Evolutionary conservation across 2,797 vertebrate species (phyloP).

Genomic region (Poecilia velifera): DNA sequence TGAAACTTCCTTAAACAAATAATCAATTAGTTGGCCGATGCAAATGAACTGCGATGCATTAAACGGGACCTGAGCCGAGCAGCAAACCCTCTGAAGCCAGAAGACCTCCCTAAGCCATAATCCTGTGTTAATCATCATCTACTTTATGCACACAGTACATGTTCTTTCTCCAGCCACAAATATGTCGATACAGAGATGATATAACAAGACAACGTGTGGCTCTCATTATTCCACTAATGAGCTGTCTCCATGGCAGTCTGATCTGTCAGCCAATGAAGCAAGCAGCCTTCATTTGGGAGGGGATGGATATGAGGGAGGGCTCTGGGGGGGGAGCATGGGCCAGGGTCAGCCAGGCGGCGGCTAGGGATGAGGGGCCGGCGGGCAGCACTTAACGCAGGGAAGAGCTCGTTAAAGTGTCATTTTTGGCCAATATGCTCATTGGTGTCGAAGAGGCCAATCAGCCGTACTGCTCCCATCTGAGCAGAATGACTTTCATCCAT

Average conservation of each 20-base stretch:
- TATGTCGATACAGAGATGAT: slow-evolving; percentile 68
- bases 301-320: slow-evolving; percentile 41
- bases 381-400: slow-evolving; percentile 66
- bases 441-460: slow-evolving; percentile 68
- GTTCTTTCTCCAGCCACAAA: slow-evolving; percentile 72
- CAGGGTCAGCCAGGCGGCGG: slow-evolving; percentile 70
- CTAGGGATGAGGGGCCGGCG: slow-evolving; percentile 58
- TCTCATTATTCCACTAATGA: slow-evolving; percentile 84
- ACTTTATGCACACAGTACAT: slow-evolving; percentile 61
- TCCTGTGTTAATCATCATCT: slow-evolving; percentile 54
- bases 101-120: slow-evolving; percentile 33
- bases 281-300: slow-evolving; percentile 53
- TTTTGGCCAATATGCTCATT: slow-evolving; percentile 78
- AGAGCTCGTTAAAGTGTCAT: slow-evolving; percentile 83
- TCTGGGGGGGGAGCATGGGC: slow-evolving; percentile 30
- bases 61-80: slow-evolving; percentile 22
- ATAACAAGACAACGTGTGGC: slow-evolving; percentile 71
- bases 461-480: slow-evolving; percentile 68
- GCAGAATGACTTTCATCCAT: slow-evolving; percentile 73
- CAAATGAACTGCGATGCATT: neutral
- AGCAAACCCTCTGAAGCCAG: slow-evolving; percentile 31
- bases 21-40: slow-evolving; percentile 10
- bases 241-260: slow-evolving; percentile 76
- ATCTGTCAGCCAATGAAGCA: slow-evolving; percentile 78
- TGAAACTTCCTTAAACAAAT: neutral